A percentile compares a stretch with the other conserved stretches of the same genome.
phyloP scores from a whole-genome alignment of 1,140 invertebrate genomes.

The Catajapyx aquilonaris region DNA sequence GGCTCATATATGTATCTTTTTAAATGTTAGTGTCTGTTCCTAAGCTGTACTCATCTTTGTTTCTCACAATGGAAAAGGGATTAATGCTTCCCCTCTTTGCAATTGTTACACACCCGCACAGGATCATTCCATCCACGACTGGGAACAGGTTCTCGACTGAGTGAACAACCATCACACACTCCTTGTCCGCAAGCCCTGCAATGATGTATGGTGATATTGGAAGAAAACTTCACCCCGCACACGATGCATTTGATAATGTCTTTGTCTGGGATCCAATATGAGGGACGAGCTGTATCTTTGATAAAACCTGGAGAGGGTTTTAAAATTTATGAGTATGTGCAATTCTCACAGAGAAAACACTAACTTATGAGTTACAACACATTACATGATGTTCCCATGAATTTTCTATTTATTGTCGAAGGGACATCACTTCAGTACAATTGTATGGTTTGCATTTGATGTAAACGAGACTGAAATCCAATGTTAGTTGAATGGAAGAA shows the following conservation, averaged over 20 bases:
- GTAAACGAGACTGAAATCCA: no score
- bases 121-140: slow-evolving; percentile 41
- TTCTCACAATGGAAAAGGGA: no score
- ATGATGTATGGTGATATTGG: slow-evolving; percentile 39
- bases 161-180: slow-evolving; percentile 42
- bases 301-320: slow-evolving; percentile 37
- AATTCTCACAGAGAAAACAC: no score
- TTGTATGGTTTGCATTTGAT: no score
- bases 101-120: slow-evolving; percentile 45
- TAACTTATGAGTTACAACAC: no score
- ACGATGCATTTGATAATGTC: slow-evolving; percentile 40
- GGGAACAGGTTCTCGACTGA: slow-evolving; percentile 35
- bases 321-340: no score
- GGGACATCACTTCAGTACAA: no score
- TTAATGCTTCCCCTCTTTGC: no score
- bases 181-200: slow-evolving; percentile 51
- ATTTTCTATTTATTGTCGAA: no score
- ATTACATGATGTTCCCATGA: no score
- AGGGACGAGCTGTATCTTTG: slow-evolving; percentile 53
- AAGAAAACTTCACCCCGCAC: slow-evolving; percentile 35
- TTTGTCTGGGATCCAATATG: slow-evolving; percentile 60
- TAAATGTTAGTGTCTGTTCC: not conserved
- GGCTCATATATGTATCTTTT: no score
- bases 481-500: no score
- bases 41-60: slow-evolving; percentile 15